Conservation (phyloP, 2,888 invertebrate genomes). For the Calliphora vomitoria region DNA sequence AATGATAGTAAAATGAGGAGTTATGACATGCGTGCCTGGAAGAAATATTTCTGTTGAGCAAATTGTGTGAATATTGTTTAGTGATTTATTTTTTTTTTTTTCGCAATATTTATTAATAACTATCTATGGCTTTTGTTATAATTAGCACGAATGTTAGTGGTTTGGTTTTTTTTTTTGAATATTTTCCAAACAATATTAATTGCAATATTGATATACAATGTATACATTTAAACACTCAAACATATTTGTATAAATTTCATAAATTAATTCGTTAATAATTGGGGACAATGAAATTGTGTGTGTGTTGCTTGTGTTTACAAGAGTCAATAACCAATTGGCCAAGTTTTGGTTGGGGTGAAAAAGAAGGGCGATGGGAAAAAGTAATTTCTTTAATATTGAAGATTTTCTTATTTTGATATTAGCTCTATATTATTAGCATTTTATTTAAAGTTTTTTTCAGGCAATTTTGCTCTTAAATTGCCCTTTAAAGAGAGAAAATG, state of each 20-base stretch:
- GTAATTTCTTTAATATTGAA: not conserved
- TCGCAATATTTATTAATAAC: conserved; percentile 46
- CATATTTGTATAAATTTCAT: conserved; percentile 10
- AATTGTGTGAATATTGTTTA: conserved; percentile 46
- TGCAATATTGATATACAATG: conserved; percentile 19
- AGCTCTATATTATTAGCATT: too few relatives aligned
- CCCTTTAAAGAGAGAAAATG: too few relatives aligned
- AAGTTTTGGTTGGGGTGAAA: not conserved
- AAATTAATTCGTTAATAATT: conserved; percentile 54
- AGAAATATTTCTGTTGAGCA: conserved; percentile 42
- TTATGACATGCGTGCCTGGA: conserved; percentile 64
- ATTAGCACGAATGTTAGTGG: conserved; percentile 53
- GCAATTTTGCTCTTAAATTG: too few relatives aligned
- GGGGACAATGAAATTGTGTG: conserved; percentile 22
- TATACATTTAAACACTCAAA: not conserved
- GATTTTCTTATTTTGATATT: too few relatives aligned
- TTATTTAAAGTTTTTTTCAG: too few relatives aligned
- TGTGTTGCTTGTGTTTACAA: not conserved
- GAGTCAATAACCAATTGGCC: conserved; percentile 23
- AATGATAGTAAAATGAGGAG: conserved; percentile 39
- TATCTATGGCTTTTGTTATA: conserved; percentile 29
- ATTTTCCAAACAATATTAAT: conserved; percentile 35
- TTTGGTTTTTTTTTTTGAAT: not conserved
- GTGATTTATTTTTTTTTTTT: conserved; percentile 40
- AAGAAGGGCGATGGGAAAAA: conserved; percentile 6